Evolutionary conservation across 2,113 vertebrate species (phyloP).

Genomic region (Lamprotornis superbus): DNA sequence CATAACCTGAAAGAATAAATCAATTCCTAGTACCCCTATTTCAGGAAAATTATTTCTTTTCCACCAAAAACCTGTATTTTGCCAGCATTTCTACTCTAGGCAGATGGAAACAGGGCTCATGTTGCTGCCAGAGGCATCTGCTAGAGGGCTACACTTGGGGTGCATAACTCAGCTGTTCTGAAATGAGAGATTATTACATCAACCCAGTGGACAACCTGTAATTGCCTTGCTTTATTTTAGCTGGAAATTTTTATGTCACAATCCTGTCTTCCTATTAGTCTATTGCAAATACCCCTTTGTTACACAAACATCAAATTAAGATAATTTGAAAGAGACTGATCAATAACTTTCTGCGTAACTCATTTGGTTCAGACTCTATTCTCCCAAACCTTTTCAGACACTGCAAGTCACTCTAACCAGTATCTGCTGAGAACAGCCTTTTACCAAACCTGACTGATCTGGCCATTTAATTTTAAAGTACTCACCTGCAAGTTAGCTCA

Average conservation of each 20-base stretch:
- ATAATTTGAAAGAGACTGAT: background rate
- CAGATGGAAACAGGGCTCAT: background rate
- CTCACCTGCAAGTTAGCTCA: background rate
- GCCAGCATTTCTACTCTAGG: background rate
- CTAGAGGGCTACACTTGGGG: background rate
- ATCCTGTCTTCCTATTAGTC: background rate
- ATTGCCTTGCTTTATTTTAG: background rate
- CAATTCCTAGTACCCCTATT: background rate
- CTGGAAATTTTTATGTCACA: background rate
- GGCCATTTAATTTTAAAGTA: background rate
- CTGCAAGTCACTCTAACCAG: background rate
- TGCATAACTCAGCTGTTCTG: constrained; percentile 13
- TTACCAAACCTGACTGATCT: background rate
- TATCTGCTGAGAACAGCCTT: background rate
- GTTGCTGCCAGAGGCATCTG: background rate
- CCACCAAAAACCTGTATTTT: background rate
- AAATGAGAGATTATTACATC: constrained; percentile 5
- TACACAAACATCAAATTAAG: background rate
- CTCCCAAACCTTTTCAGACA: background rate
- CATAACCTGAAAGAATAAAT: background rate
- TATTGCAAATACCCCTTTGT: background rate
- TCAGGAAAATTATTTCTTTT: background rate
- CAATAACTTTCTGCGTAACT: background rate
- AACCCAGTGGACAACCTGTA: background rate
- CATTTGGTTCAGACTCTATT: background rate